Evolutionary conservation across 1,140 invertebrate genomes (phyloP), one percentile per base, ranked within the genome.

Genomic region (Cataglyphis hispanica): DNA sequence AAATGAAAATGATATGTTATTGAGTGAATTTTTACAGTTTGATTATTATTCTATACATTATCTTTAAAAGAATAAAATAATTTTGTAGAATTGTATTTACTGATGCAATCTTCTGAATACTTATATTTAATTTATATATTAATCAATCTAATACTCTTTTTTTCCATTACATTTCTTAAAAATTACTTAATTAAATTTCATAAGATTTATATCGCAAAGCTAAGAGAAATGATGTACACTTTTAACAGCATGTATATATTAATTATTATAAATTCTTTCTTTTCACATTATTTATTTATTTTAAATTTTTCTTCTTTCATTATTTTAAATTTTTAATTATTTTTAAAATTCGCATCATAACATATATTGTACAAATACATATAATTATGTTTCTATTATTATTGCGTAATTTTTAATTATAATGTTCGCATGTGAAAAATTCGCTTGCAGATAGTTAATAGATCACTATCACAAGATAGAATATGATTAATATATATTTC

Each of bases 131-230:
- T 67, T 43, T 43, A 67, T 46, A 60, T 60, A 25, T 40, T 2
- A 58, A n/a, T 13, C 7, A 37, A 16, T 16, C 16, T 31, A 2
- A 34, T 64, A 2, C 16, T 27, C 43, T 43, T 27, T 77, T 8
- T 37, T 58, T 25, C 6, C 6, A 37, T 37, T 37, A 37, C 40
- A 43, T 75, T 43, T 27, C 25, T 40, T 37, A 56, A 2, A 60
- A 19, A 10, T 76, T 61, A 25, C 27, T 60, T 72, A 72, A 56
- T 60, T 72, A 72, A 56, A 56, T 53, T 58, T 19, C 16, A 60
- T 43, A 46, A 76, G 5, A 37, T 63, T 34, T 61, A n/a, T 5
- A 43, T 46, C 1, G 10, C 1, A n/a, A 19, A 13, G 19, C 13
- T 27, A 13, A 22, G 22, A 25, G 50, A 5, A 5, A 7, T 11